Evolutionary conservation across 2,113 vertebrate genomes (phyloP).

Genomic region (Bos javanicus): DNA sequence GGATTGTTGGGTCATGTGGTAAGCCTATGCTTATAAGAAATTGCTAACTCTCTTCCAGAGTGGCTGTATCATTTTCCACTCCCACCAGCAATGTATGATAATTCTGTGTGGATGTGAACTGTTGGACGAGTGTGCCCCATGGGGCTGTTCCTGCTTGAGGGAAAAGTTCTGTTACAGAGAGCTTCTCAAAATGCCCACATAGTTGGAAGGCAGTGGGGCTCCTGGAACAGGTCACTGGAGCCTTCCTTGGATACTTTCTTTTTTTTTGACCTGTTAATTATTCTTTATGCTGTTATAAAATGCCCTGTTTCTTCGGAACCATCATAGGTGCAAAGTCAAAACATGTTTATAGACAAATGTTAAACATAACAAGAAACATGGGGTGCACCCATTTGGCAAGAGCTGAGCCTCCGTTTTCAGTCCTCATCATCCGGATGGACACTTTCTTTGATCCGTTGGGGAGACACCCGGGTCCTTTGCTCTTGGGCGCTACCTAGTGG

Average conservation of each 20-base stretch:
- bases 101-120: background rate
- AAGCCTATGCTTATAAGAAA: background rate
- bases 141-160: background rate
- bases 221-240: background rate
- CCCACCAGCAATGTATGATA: background rate
- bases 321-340: background rate
- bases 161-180: background rate
- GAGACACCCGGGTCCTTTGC: background rate
- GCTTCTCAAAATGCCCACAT: background rate
- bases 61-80: background rate
- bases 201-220: background rate
- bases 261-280: no score
- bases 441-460: background rate
- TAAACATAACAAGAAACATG: background rate
- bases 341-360: background rate
- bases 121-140: background rate
- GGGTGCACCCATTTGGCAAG: background rate
- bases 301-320: background rate
- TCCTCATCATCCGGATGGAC: conserved; percentile 85
- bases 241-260: no score
- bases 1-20: background rate
- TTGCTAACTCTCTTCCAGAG: background rate
- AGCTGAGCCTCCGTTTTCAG: conserved; percentile 49
- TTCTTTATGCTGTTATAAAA: background rate
- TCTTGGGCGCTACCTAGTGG: background rate